Percentiles rank a stretch among this genome's conserved stretches.
phyloP scores from a whole-genome alignment of 2,797 vertebrate genomes.

The Eulemur mongoz region DNA sequence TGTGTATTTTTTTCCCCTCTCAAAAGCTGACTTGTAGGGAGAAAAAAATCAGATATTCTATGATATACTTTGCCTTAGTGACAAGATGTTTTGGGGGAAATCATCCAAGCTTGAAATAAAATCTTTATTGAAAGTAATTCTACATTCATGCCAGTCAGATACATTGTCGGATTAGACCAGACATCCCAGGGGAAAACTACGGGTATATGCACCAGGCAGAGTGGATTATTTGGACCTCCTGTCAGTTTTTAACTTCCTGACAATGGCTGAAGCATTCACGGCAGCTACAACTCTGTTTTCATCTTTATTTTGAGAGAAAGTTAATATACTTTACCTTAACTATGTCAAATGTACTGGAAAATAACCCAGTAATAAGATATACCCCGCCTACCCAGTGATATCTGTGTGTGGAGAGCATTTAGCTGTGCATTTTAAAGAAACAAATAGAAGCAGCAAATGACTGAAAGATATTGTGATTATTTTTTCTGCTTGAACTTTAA shows the following conservation, averaged over 20 bases:
- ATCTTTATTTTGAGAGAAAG: constrained; percentile 85
- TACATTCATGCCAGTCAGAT: constrained; percentile 86
- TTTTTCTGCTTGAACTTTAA: constrained; percentile 76
- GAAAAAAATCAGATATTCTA: constrained; percentile 82
- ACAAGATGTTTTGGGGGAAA: constrained; percentile 86
- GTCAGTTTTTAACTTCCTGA: constrained; percentile 86
- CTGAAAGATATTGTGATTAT: constrained; percentile 76
- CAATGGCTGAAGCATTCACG: constrained; percentile 81
- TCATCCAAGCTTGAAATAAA: constrained; percentile 88
- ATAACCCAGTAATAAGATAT: constrained; percentile 86
- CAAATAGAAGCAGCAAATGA: constrained; percentile 73
- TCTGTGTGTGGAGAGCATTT: constrained; percentile 76
- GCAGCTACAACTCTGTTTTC: constrained; percentile 82
- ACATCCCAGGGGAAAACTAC: constrained; percentile 82
- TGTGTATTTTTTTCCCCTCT: constrained; percentile 58
- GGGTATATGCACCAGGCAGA: constrained; percentile 72
- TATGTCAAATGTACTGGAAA: constrained; percentile 88
- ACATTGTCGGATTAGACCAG: constrained; percentile 81
- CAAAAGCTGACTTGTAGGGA: constrained; percentile 76
- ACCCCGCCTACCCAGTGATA: constrained; percentile 78
- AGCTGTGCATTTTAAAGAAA: constrained; percentile 76
- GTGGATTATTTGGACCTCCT: constrained; percentile 87
- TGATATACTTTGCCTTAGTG: constrained; percentile 82
- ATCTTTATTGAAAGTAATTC: constrained; percentile 88
- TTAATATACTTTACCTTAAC: constrained; percentile 88